A percentile compares a stretch with the other conserved stretches of the same genome.
These are phyloP conservation scores for Acanthacorydalis orientalis DNA, from an alignment of 2,888 invertebrate genomes.

Conservation along the genomic window DNA sequence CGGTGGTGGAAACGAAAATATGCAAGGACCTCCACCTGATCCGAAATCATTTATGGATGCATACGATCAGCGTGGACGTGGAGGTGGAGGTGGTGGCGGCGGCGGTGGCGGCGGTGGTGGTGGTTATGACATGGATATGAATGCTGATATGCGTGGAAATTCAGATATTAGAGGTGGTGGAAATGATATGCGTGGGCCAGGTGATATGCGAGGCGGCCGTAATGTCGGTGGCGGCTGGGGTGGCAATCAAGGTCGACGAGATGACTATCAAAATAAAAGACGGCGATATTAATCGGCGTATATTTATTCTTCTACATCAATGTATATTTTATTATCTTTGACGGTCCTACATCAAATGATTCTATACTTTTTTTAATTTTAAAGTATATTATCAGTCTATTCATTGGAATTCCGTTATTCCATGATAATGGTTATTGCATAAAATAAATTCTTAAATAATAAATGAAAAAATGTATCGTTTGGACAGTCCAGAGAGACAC, in stretches of 20 bases:
- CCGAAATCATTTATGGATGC: conserved; percentile 9
- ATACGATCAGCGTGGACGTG: conserved; percentile 10
- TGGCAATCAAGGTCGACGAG: conserved; percentile 13
- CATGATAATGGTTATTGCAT: too few species aligned
- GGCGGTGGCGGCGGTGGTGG: conserved; percentile 8
- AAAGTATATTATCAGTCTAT: too few species aligned
- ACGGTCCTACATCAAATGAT: too few species aligned
- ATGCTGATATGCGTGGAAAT: not conserved
- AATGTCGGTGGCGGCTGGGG: conserved; percentile 14
- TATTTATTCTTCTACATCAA: not conserved
- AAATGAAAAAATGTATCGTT: too few species aligned
- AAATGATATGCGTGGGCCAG: conserved; percentile 8
- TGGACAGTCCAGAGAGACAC: too few species aligned
- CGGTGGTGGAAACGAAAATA: not conserved
- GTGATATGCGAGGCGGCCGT: not conserved
- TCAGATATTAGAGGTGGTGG: not conserved
- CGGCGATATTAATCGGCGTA: conserved; percentile 14
- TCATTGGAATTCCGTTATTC: too few species aligned
- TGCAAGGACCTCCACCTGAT: conserved; percentile 3
- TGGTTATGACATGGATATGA: conserved; percentile 5
- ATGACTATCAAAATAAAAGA: conserved; percentile 16
- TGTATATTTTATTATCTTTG: too few species aligned
- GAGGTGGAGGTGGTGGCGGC: conserved; percentile 9
- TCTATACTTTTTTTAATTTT: too few species aligned
- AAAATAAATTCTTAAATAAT: too few species aligned